Evolutionary conservation across 2,113 vertebrate genomes (phyloP), one percentile per base, ranked within the genome.

Genomic region (Anarhynchus alexandrinus): DNA sequence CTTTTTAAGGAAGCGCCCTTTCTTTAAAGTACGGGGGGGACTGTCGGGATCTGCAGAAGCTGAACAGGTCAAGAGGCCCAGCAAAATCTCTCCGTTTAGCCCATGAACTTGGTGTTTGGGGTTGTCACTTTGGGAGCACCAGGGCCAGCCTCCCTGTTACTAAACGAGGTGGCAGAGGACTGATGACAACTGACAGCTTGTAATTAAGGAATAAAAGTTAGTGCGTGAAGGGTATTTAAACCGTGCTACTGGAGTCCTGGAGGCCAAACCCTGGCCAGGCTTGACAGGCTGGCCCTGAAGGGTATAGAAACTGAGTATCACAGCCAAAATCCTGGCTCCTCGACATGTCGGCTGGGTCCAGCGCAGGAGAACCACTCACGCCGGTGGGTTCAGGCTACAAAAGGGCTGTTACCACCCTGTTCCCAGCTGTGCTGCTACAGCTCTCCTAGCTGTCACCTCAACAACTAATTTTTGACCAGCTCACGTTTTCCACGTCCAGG

Each of bases 271-370:
- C 51, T 12, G 9, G 49, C 52, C 57, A 90, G 54, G 55, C 40
- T 86, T 82, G 72, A 57, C 36, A 67, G 45, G 23, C 73, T 87
- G 65, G 34, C 38, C 54, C 57, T 36, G 65, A 88, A 34, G 51
- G 32, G 25, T 14, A 73, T 2, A 9, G 72, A 45, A 82, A 23
- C 4, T 1, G 12, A 88, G n/a, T 8, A 26, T 19, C 58, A 38
- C 21, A 81, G 58, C 54, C 82, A 77, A 78, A 88, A 38, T 23
- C 38, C 65, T 11, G 11, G 45, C 54, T 81, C 47, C 30, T 71
- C 1, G 0, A 26, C 13, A 2, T 0, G 2, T 0, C 0, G 0
- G 18, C 3, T 80, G 82, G 49, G 57, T 58, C 52, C 38, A 21
- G 59, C 2, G 43, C 11, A 72, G 62, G 17, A 78, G 40, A 82